Conservation (phyloP, 2,888 invertebrate species). For the Eurytoma adleriae region DNA sequence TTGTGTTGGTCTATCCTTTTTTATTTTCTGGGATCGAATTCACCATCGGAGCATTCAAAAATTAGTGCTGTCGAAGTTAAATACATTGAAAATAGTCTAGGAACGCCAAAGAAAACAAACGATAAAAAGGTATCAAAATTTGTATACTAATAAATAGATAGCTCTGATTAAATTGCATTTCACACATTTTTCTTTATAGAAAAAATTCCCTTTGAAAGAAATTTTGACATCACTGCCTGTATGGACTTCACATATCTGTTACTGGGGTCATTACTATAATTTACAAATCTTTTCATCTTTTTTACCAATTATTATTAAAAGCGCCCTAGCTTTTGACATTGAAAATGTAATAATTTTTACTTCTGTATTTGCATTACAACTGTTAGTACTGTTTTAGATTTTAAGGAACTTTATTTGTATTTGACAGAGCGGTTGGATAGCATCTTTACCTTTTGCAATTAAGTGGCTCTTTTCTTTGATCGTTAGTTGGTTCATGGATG, state of each 20-base stretch:
- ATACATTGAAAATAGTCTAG: neutral
- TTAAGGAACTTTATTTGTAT: too few relatives aligned
- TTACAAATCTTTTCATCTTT: neutral
- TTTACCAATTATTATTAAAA: neutral
- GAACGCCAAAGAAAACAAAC: neutral
- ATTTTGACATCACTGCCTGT: neutral
- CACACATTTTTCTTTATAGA: too few relatives aligned
- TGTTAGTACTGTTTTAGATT: too few relatives aligned
- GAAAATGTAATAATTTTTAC: too few relatives aligned
- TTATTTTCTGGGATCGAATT: constrained; percentile 79
- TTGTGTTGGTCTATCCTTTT: constrained; percentile 78
- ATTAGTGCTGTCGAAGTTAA: constrained; percentile 79
- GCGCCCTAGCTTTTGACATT: neutral
- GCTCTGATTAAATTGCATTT: neutral
- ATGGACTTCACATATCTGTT: neutral
- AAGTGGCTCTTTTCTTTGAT: constrained; percentile 78
- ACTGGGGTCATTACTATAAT: neutral
- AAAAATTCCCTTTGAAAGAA: neutral
- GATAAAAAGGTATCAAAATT: too few relatives aligned
- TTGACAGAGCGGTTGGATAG: constrained; percentile 73
- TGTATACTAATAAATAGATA: too few relatives aligned
- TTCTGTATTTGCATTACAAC: too few relatives aligned
- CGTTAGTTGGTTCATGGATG: constrained; percentile 77
- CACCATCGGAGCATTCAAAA: constrained; percentile 78
- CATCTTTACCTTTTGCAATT: constrained; percentile 53